phyloP scores from a whole-genome alignment of 2,797 vertebrate species.

The Florisuga fusca region DNA sequence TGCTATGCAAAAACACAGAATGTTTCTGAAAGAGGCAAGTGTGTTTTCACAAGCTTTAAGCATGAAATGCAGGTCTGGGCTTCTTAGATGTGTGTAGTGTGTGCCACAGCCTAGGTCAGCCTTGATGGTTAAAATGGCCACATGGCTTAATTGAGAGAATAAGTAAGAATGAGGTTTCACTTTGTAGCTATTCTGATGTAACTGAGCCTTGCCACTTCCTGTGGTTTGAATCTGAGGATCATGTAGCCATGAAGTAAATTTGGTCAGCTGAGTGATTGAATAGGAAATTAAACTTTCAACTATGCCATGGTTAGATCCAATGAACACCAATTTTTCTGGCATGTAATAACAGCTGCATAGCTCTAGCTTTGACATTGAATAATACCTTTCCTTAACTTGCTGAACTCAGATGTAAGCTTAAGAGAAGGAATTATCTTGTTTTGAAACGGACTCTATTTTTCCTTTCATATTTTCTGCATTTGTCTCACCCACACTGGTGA shows the following conservation, averaged over 20 bases:
- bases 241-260: background rate
- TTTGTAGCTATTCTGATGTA: background rate
- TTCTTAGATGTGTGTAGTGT: background rate
- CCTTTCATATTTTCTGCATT: background rate
- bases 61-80: background rate
- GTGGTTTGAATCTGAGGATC: background rate
- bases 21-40: background rate
- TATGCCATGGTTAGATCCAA: background rate
- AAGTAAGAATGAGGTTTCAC: background rate
- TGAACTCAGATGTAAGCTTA: background rate
- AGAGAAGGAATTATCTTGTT: background rate
- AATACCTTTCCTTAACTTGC: background rate
- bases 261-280: background rate
- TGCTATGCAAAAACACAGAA: background rate
- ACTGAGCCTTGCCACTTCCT: background rate
- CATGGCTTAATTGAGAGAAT: rapidly evolving
- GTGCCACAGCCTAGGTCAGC: background rate
- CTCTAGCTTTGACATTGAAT: background rate
- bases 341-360: background rate
- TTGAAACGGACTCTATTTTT: background rate
- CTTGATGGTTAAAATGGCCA: background rate
- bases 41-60: background rate
- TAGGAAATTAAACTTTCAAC: background rate
- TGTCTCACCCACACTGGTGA: background rate
- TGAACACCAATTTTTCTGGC: background rate